Evolutionary conservation across 2,113 vertebrate genomes (phyloP).

Genomic region (Pseudopipra pipra): DNA sequence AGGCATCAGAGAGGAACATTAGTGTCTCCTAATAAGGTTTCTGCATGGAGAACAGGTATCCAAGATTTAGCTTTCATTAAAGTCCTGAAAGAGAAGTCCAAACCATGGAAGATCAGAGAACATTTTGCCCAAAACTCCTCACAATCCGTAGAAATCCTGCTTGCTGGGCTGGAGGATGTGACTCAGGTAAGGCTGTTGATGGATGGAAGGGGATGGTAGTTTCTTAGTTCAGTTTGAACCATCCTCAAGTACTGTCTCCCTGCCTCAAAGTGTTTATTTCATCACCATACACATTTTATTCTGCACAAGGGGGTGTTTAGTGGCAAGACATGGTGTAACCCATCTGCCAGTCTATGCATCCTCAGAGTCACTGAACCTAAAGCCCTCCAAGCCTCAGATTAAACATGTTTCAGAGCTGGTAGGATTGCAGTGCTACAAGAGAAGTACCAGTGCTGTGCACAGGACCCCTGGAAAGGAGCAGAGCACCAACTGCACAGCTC

Average conservation of each 20-base stretch:
- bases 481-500: no score
- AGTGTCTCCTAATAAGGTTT: not conserved
- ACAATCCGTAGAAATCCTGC: not conserved
- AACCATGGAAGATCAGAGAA: not conserved
- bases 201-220: not conserved
- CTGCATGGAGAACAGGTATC: not conserved
- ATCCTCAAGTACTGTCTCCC: not conserved
- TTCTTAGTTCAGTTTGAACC: not conserved
- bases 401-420: not conserved
- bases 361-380: not conserved
- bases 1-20: not conserved
- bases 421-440: not conserved
- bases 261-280: not conserved
- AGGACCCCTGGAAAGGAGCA: not conserved
- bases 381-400: not conserved
- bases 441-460: not conserved
- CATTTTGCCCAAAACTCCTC: not conserved
- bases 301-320: not conserved
- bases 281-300: not conserved
- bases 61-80: not conserved
- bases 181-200: not conserved
- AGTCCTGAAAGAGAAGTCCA: not conserved
- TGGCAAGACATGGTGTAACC: not conserved
- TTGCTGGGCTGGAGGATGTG: not conserved
- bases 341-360: not conserved